Evolutionary conservation across 2,113 vertebrate genomes (phyloP).

Genomic region (Nesogale talazaci): DNA sequence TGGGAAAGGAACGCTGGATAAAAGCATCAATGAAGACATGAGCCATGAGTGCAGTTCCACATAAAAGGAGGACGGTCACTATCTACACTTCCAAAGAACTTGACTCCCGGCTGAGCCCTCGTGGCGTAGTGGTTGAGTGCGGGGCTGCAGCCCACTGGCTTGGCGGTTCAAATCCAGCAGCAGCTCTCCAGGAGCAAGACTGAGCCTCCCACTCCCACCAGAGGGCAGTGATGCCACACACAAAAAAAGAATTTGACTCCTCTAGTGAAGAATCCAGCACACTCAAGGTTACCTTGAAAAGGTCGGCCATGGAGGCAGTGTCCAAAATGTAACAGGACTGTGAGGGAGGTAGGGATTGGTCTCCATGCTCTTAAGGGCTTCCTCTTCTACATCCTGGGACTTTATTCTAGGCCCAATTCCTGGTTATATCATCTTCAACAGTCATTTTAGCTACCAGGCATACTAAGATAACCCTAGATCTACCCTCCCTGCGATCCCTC

Average conservation of each 20-base stretch:
- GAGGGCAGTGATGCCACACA: too few species aligned
- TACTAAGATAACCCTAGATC: not conserved
- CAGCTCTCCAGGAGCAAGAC: not conserved
- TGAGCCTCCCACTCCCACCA: too few species aligned
- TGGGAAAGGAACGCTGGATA: not conserved
- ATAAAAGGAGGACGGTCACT: too few species aligned
- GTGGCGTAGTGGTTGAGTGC: too few species aligned
- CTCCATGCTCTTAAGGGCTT: not conserved
- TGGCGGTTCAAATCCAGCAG: too few species aligned
- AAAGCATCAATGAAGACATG: not conserved
- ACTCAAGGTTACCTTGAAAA: not conserved
- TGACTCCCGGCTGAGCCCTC: too few species aligned
- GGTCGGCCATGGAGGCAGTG: not conserved
- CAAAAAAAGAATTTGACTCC: not conserved
- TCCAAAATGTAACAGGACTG: not conserved
- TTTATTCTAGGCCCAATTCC: not conserved
- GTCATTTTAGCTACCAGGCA: not conserved
- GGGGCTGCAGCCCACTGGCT: too few species aligned
- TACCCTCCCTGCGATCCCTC: not conserved
- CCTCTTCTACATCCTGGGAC: not conserved
- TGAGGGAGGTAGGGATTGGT: not conserved
- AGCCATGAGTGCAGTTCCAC: not conserved
- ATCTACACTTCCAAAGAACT: too few species aligned
- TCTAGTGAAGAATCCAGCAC: conserved; percentile 18
- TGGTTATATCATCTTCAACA: not conserved